Evolutionary conservation across 2,113 vertebrate genomes (phyloP).

Genomic region (Alligator mississippiensis): DNA sequence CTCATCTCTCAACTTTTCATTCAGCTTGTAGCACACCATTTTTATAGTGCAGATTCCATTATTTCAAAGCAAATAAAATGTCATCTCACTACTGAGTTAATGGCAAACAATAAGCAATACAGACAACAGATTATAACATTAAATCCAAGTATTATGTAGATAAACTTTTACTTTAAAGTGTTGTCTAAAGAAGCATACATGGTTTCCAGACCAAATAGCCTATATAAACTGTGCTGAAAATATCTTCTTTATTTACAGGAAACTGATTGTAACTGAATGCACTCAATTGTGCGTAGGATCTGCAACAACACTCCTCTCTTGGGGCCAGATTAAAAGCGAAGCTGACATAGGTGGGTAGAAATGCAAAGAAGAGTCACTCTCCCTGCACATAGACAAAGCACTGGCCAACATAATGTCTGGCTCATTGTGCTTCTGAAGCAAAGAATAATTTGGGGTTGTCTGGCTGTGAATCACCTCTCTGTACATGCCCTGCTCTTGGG

Average conservation of each 20-base stretch:
- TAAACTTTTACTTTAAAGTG: constrained; percentile 48
- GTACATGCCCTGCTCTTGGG: neutral
- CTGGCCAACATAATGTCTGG: neutral
- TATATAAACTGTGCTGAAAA: constrained; percentile 62
- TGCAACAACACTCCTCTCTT: neutral
- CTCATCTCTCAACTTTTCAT: constrained; percentile 30
- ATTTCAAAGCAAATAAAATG: constrained; percentile 36
- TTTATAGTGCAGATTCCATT: constrained; percentile 20
- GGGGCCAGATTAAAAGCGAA: neutral
- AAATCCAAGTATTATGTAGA: constrained; percentile 30
- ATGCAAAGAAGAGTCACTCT: neutral
- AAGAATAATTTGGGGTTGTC: neutral
- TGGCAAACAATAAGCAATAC: constrained; percentile 22
- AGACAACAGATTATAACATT: neutral
- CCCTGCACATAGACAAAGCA: neutral
- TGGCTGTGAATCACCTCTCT: neutral
- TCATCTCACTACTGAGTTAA: constrained; percentile 17
- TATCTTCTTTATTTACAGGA: constrained; percentile 55
- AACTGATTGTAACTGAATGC: constrained; percentile 16
- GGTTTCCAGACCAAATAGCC: constrained; percentile 53
- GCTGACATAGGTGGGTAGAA: neutral
- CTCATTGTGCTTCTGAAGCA: neutral
- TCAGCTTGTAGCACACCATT: neutral
- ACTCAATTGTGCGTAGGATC: neutral
- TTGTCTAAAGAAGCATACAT: constrained; percentile 57